These are phyloP conservation scores for Gibbula magus DNA, from an alignment of 2,888 invertebrate species.

Conservation along the genomic window DNA sequence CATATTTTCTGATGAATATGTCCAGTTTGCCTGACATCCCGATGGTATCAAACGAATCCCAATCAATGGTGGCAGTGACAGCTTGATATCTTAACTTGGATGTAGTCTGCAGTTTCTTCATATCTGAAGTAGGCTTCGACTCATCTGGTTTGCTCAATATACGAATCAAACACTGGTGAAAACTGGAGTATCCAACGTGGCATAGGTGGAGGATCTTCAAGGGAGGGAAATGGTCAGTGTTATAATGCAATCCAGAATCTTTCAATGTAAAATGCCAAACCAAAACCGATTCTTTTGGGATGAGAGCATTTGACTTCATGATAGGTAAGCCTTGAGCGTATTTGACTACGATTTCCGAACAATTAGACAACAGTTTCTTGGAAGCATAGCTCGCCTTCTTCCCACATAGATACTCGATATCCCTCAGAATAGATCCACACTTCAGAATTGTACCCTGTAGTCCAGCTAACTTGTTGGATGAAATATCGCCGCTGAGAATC, in stretches of 20 bases:
- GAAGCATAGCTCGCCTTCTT: constrained; percentile 4
- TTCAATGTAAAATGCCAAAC: constrained; percentile 45
- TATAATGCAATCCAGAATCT: constrained; percentile 34
- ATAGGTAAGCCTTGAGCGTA: constrained; percentile 26
- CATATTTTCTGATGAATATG: constrained; percentile 13
- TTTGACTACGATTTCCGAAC: constrained; percentile 27
- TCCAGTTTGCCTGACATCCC: constrained; percentile 10
- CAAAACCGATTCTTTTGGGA: constrained; percentile 26
- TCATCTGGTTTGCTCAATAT: background rate
- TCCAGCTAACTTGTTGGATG: constrained; percentile 24
- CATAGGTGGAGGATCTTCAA: constrained; percentile 31
- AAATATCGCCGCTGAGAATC: constrained; percentile 25
- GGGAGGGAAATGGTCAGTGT: constrained; percentile 35
- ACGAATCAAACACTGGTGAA: constrained; percentile 19
- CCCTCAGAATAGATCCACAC: constrained; percentile 23
- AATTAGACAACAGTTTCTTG: background rate
- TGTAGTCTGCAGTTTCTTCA: background rate
- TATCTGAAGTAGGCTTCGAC: background rate
- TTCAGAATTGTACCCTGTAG: background rate
- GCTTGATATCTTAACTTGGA: background rate
- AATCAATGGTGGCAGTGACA: constrained; percentile 24
- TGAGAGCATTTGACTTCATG: background rate
- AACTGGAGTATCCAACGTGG: constrained; percentile 29
- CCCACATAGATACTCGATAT: constrained; percentile 24
- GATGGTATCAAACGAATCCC: constrained; percentile 31